Evolutionary conservation across 2,888 invertebrate genomes (phyloP).

Genomic region (Herminia tarsipennalis): DNA sequence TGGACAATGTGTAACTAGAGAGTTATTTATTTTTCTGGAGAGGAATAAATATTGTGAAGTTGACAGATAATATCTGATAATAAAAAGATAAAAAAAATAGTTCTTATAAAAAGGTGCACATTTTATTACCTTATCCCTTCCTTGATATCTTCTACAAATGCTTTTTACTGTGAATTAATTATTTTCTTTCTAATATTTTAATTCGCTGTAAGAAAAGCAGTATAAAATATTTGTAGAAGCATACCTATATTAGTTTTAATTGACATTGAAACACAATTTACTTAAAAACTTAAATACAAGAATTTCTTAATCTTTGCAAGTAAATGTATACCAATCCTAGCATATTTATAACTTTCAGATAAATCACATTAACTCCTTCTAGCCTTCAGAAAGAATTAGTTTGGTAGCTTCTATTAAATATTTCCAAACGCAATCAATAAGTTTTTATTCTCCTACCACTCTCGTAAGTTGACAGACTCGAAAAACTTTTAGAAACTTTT

Average conservation of each 20-base stretch:
- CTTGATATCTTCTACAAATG: conserved; percentile 7
- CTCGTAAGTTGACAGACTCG: too few relatives aligned
- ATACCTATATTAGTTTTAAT: conserved; percentile 8
- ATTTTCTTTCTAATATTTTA: too few relatives aligned
- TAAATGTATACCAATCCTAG: background rate
- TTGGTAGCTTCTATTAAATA: too few relatives aligned
- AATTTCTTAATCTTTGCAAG: too few relatives aligned
- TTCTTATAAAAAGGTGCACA: conserved; percentile 74
- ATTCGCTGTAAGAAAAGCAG: too few relatives aligned
- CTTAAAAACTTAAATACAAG: background rate
- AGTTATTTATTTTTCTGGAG: conserved; percentile 68
- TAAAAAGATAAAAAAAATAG: conserved; percentile 59
- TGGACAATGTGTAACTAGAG: conserved; percentile 61
- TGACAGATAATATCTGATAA: conserved; percentile 57
- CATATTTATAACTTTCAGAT: background rate
- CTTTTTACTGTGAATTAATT: background rate
- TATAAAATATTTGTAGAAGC: background rate
- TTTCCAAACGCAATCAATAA: too few relatives aligned
- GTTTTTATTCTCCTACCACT: too few relatives aligned
- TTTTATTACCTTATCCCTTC: conserved; percentile 57
- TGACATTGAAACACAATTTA: conserved; percentile 10
- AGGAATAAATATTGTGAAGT: conserved; percentile 63
- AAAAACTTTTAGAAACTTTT: too few relatives aligned
- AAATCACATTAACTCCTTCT: background rate
- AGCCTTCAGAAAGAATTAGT: too few relatives aligned